A percentile compares a stretch with the other conserved stretches of the same genome.
Evolutionary conservation across 1,140 invertebrate species (phyloP).

Genomic region (Drosophila pectinifera): DNA sequence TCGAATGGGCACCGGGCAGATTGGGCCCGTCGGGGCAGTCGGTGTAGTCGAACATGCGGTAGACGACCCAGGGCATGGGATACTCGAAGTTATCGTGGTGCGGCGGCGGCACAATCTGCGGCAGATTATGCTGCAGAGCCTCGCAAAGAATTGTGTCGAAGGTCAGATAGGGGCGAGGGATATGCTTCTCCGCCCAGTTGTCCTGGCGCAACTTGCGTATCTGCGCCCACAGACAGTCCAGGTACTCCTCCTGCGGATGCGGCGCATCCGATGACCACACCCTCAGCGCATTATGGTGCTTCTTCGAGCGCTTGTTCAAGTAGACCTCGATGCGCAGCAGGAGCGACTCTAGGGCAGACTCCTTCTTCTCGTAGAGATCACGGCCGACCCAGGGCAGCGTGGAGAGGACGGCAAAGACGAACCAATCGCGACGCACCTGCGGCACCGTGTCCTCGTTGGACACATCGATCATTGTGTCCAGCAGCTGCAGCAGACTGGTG

Average conservation of each 20-base stretch:
- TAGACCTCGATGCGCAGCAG: slow-evolving; percentile 97
- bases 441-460: slow-evolving; percentile 97
- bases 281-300: slow-evolving; percentile 94
- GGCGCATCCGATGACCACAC: slow-evolving; percentile 97
- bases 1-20: slow-evolving; percentile 97
- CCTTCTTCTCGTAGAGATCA: slow-evolving; percentile 98
- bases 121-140: slow-evolving; percentile 97
- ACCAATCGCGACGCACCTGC: slow-evolving; percentile 96
- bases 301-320: slow-evolving; percentile 96
- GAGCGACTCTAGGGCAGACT: slow-evolving; percentile 95
- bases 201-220: slow-evolving; percentile 95
- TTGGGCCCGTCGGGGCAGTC: slow-evolving; percentile 97
- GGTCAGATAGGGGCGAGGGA: slow-evolving; percentile 96
- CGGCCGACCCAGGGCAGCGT: slow-evolving; percentile 98
- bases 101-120: slow-evolving; percentile 93
- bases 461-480: slow-evolving; percentile 97
- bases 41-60: slow-evolving; percentile 99
- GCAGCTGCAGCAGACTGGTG: slow-evolving; percentile 94
- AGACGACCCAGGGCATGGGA: slow-evolving; percentile 95
- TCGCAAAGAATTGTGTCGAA: slow-evolving; percentile 98
- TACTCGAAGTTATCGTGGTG: slow-evolving; percentile 95
- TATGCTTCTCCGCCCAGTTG: slow-evolving; percentile 99
- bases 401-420: slow-evolving; percentile 97
- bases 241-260: slow-evolving; percentile 99
- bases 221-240: slow-evolving; percentile 99